Percentiles rank a stretch among this genome's conserved stretches.
These are phyloP conservation scores for Polymixis flavicincta DNA, from an alignment of 2,888 invertebrate species.

Conservation along the genomic window DNA sequence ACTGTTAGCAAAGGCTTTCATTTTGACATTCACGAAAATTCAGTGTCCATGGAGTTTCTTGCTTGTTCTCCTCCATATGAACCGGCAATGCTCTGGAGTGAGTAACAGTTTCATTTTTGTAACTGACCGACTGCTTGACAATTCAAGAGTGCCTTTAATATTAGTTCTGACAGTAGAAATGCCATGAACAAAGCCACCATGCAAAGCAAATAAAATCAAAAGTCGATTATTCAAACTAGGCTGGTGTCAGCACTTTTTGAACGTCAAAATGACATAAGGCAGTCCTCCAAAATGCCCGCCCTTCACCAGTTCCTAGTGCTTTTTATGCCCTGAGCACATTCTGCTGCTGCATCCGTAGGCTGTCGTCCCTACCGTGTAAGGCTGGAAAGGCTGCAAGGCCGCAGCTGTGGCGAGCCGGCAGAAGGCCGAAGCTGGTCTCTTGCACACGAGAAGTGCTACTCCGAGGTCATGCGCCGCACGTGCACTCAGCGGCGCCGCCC, in stretches of 20 bases:
- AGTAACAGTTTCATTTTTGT: neutral
- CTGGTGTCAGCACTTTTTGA: no score
- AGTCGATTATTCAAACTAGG: no score
- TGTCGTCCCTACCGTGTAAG: constrained; percentile 75
- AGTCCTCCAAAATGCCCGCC: no score
- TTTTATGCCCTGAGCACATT: neutral
- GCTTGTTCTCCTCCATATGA: neutral
- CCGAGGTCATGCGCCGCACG: constrained; percentile 84
- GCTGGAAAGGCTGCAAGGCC: constrained; percentile 81
- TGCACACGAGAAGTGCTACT: constrained; percentile 79
- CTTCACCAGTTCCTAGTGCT: no score
- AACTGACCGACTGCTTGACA: neutral
- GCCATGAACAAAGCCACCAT: neutral
- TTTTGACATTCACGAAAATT: no score
- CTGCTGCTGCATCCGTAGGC: neutral
- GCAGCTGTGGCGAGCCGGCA: constrained; percentile 85
- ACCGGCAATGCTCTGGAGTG: neutral
- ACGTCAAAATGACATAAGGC: no score
- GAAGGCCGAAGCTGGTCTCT: constrained; percentile 84
- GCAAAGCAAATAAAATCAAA: no score
- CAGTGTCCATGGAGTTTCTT: neutral
- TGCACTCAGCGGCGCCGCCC: constrained; percentile 83
- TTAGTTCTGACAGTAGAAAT: neutral
- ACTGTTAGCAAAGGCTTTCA: no score
- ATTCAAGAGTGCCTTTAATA: neutral